Conservation (phyloP, 2,113 vertebrate genomes). For the Pantherophis guttatus region DNA sequence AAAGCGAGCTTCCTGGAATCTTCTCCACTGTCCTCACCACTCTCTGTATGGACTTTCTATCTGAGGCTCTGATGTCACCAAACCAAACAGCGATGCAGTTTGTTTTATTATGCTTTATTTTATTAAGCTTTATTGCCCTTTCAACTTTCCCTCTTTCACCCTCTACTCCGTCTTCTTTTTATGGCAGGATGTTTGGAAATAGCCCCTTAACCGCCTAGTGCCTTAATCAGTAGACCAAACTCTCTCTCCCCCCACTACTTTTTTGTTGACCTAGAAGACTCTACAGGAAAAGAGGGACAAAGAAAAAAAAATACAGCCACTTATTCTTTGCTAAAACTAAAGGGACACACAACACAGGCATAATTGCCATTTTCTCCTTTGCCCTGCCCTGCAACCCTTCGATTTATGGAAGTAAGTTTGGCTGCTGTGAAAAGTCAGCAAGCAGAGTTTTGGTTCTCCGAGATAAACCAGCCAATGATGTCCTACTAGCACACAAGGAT, state of each 20-base stretch:
- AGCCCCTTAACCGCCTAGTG: too few relatives aligned
- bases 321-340: background rate
- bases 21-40: too few relatives aligned
- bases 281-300: background rate
- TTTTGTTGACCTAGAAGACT: background rate
- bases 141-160: too few relatives aligned
- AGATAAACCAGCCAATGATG: background rate
- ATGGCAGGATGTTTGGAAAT: too few relatives aligned
- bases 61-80: too few relatives aligned
- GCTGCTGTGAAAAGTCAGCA: background rate
- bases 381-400: background rate
- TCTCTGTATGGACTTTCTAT: too few relatives aligned
- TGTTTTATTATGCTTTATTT: too few relatives aligned
- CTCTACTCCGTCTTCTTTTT: too few relatives aligned
- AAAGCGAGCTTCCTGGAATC: too few relatives aligned
- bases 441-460: background rate
- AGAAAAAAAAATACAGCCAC: background rate
- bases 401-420: background rate
- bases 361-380: background rate
- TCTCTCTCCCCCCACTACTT: too few relatives aligned
- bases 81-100: too few relatives aligned
- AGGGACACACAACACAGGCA: background rate
- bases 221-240: background rate
- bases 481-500: background rate
- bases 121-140: too few relatives aligned